These are phyloP conservation scores for Gallinago stenura DNA, from an alignment of 2,797 vertebrate genomes.

Conservation along the genomic window DNA sequence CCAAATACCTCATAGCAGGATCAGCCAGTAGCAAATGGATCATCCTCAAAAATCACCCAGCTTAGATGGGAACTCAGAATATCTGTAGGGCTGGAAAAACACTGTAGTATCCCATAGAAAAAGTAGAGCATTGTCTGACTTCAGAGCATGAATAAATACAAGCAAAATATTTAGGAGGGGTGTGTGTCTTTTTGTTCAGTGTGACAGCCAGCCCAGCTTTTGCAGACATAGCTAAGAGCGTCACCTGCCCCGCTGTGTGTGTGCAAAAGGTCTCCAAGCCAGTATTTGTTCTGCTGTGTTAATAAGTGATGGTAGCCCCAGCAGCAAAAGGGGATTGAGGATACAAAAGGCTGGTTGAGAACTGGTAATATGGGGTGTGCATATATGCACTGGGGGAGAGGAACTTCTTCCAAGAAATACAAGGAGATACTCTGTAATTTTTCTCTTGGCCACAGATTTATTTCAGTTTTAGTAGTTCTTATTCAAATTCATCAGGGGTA, in stretches of 20 bases:
- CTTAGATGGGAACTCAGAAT: background rate
- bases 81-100: background rate
- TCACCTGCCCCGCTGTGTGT: background rate
- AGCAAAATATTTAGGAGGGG: accelerated
- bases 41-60: background rate
- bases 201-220: background rate
- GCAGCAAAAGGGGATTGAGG: background rate
- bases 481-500: constrained; percentile 77
- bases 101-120: background rate
- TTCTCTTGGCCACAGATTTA: constrained; percentile 67
- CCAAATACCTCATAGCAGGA: background rate
- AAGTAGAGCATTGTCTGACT: background rate
- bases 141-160: background rate
- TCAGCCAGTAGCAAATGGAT: background rate
- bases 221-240: background rate
- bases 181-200: background rate
- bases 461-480: constrained; percentile 75
- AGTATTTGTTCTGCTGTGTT: background rate
- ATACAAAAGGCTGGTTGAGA: constrained; percentile 40
- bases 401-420: constrained; percentile 55
- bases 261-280: background rate
- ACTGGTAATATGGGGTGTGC: background rate
- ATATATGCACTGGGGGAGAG: background rate
- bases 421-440: constrained; percentile 62
- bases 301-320: background rate